Base-by-base conservation (phyloP, 2,888 invertebrate genomes). In the Zaprionus bogoriensis region DNA sequence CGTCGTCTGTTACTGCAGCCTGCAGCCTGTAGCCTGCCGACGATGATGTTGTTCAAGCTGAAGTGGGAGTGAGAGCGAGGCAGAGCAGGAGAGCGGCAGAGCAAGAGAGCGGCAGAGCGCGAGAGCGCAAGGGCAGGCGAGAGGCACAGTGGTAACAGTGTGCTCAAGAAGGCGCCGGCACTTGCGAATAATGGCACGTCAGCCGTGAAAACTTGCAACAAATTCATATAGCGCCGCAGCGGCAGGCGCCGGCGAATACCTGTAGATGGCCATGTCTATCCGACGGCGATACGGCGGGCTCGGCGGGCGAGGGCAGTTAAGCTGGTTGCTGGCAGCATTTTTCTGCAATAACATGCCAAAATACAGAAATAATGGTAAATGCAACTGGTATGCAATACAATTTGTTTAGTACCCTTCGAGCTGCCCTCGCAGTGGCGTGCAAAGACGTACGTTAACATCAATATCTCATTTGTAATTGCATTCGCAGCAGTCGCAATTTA, bases 151-250 rank as follows among this genome's bases (percentile, higher is more conserved):
- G n/a, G n/a, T n/a, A n/a, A n/a, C n/a, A n/a, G n/a, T 51, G 10
- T 42, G 36, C 46, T 73, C 39, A 73, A 73, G 53, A 39, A 60
- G 67, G 58, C 59, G 58, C 66, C 53, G 54, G 67, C 71, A 77
- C 68, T 75, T 74, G 66, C 66, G 72, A 82, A 72, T 82, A 78
- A 79, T 79, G 78, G 72, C 67, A 65, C 47, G 76, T 64, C 75
- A 71, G 63, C 63, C 58, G 70, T 63, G 57, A 77, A 77, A 66
- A 69, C 62, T 73, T 69, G 66, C 63, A 69, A 72, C 75, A 80
- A 83, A 77, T 72, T 77, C 80, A 74, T 71, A 64, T 70, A 50
- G 55, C 63, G 4, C 25, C 38, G 44, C 44, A 14, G 6, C 14
- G 32, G 14, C 1, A 6, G 9, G 32, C 14, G 14, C 32, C n/a